Conservation (phyloP, 1,140 invertebrate species). For the Linepithema humile region DNA sequence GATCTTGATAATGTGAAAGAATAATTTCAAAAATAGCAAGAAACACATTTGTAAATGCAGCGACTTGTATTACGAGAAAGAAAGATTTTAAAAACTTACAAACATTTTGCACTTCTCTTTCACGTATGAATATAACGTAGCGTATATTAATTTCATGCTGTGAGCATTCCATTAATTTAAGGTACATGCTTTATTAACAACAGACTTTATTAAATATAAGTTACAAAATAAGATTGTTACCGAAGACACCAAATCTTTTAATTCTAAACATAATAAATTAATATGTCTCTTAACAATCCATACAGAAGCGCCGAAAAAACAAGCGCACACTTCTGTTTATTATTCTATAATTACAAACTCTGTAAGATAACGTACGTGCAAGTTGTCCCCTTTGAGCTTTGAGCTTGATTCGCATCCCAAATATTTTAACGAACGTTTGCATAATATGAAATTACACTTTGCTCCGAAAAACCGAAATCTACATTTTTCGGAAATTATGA, state of each 20-base stretch:
- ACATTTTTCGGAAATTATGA: not conserved
- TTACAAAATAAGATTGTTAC: conserved; percentile 65
- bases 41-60: conserved; percentile 9
- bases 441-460: too few species aligned
- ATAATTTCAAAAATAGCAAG: not conserved
- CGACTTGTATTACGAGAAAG: not conserved
- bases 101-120: conserved; percentile 63
- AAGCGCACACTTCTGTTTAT: not conserved
- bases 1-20: not conserved
- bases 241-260: conserved; percentile 28
- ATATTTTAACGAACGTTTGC: not conserved
- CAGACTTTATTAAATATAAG: conserved; percentile 66
- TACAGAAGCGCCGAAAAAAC: conserved; percentile 37
- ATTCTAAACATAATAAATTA: not conserved
- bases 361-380: not conserved
- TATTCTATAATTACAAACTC: not conserved
- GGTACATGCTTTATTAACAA: conserved; percentile 59
- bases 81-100: conserved; percentile 35
- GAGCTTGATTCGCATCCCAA: not conserved
- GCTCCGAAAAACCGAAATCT: too few species aligned
- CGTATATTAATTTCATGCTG: conserved; percentile 25
- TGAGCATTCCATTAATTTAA: conserved; percentile 19
- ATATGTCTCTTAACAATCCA: conserved; percentile 59
- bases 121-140: conserved; percentile 28
- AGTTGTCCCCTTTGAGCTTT: not conserved